Conservation (phyloP, 2,113 vertebrate species). For the Brachypteracias leptosomus region DNA sequence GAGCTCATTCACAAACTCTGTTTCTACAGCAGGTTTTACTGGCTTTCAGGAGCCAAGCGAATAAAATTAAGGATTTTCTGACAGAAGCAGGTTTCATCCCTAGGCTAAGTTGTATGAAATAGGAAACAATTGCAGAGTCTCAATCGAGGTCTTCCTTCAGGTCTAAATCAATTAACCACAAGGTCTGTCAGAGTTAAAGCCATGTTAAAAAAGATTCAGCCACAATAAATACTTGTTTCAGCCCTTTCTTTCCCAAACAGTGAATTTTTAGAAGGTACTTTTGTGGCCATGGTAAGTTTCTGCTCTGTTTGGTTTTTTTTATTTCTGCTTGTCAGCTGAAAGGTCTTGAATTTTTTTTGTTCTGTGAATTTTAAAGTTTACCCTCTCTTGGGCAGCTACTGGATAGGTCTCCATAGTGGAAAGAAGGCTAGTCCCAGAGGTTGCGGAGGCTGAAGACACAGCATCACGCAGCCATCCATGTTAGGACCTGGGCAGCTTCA, state of each 20-base stretch:
- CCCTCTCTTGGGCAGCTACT: neutral
- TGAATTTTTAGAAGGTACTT: neutral
- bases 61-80: constrained; percentile 7
- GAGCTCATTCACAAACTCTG: neutral
- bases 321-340: neutral
- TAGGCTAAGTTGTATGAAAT: neutral
- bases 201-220: neutral
- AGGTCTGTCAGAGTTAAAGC: neutral
- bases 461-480: rapidly evolving
- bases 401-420: neutral
- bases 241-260: neutral
- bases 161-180: constrained; percentile 42
- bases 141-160: constrained; percentile 23
- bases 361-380: neutral
- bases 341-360: neutral
- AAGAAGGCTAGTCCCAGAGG: neutral
- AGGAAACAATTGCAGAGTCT: neutral
- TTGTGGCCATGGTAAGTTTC: neutral
- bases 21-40: neutral
- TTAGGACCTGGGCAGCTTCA: neutral
- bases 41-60: neutral
- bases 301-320: neutral
- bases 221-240: neutral
- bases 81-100: constrained; percentile 3
- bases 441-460: neutral